Conservation (phyloP, 2,113 vertebrate genomes). For the Fregetta grallaria region DNA sequence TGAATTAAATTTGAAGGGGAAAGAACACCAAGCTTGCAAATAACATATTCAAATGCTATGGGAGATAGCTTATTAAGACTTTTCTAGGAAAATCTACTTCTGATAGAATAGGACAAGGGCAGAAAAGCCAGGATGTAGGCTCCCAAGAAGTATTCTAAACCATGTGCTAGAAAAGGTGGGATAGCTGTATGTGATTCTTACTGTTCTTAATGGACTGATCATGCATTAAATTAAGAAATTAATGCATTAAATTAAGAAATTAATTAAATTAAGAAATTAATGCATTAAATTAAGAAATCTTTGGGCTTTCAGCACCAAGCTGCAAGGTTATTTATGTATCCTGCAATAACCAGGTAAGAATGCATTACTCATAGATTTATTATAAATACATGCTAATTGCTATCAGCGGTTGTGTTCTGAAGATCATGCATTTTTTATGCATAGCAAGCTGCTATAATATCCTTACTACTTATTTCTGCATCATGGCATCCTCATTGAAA, state of each 20-base stretch:
- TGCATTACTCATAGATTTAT: not conserved
- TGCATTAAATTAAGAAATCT: not conserved
- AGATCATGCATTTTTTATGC: not conserved
- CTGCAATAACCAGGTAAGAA: conserved; percentile 18
- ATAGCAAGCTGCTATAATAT: not conserved
- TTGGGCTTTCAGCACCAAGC: not conserved
- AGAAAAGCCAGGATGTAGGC: not conserved
- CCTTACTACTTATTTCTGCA: conserved; percentile 7
- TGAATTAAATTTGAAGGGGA: not conserved
- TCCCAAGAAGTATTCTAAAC: not conserved
- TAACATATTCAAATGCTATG: not conserved
- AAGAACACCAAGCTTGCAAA: not conserved
- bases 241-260: not conserved
- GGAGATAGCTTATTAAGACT: not conserved
- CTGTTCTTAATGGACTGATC: not conserved
- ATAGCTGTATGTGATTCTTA: not conserved
- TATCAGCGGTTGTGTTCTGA: not conserved
- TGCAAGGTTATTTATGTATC: not conserved
- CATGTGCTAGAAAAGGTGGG: not conserved
- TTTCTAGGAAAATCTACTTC: not conserved
- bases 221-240: not conserved
- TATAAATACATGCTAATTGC: conserved; percentile 29
- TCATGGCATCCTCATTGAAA: not conserved
- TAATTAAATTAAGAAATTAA: not conserved
- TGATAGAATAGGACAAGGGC: not conserved